A percentile compares a stretch with the other conserved stretches of the same genome.
Conservation (phyloP, 2,113 vertebrate species). For the Bubo blakistoni region DNA sequence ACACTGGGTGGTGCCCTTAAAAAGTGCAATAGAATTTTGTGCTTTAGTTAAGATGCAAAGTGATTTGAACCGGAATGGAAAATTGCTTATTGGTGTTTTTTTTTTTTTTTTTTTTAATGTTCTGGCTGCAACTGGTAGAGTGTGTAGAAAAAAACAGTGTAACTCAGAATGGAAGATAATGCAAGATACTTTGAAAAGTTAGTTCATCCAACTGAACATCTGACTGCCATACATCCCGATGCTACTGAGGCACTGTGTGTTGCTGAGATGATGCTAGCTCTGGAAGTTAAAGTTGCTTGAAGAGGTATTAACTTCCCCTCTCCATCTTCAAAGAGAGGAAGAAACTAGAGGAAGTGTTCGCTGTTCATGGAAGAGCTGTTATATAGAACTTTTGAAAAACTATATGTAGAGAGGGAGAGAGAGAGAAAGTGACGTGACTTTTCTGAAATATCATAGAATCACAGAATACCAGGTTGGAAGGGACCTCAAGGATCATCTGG, state of each 20-base stretch:
- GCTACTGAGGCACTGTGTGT: neutral
- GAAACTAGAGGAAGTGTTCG: neutral
- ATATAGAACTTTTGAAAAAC: neutral
- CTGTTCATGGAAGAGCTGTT: neutral
- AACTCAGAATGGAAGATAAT: neutral
- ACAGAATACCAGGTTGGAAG: neutral
- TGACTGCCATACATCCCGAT: neutral
- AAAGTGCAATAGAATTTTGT: neutral
- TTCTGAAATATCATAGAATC: neutral
- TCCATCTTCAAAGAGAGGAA: neutral
- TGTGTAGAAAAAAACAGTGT: neutral
- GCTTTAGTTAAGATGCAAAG: neutral
- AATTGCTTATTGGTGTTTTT: neutral
- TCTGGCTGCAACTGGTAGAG: neutral
- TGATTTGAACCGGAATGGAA: neutral
- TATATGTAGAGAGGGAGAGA: neutral
- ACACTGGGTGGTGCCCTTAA: neutral
- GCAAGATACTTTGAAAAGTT: neutral
- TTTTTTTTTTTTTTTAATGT: neutral
- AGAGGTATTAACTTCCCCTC: neutral
- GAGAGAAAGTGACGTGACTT: neutral
- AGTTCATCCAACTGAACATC: neutral
- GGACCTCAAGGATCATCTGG: neutral
- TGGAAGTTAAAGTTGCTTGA: neutral
- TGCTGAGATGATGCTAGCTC: neutral